Percentiles rank a stretch among this genome's conserved stretches.
Conservation (phyloP, 2,113 vertebrate genomes). For the Lepus europaeus region DNA sequence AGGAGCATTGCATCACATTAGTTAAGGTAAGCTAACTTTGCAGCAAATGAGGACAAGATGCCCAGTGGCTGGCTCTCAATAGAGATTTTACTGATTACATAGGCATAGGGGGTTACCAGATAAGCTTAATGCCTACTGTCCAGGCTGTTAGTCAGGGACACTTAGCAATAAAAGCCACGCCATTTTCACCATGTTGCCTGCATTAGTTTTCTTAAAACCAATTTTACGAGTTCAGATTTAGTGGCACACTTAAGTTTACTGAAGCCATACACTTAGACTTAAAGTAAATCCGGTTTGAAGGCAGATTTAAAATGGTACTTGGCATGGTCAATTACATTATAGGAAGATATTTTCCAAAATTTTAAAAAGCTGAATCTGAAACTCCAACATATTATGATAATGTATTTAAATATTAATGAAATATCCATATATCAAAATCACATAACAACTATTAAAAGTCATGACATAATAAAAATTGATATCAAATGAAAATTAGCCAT, state of each 20-base stretch:
- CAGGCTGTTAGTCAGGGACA: not conserved
- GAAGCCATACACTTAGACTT: not conserved
- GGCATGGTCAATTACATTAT: not conserved
- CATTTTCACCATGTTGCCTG: not conserved
- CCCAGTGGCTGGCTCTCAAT: not conserved
- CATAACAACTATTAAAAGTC: not conserved
- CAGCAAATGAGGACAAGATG: not conserved
- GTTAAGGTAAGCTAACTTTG: not conserved
- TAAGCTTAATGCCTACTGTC: not conserved
- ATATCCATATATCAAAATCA: not conserved
- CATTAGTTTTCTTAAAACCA: not conserved
- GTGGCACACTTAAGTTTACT: not conserved
- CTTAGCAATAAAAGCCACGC: not conserved
- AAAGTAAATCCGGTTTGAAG: not conserved
- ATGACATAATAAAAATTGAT: not conserved
- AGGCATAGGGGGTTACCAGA: not conserved
- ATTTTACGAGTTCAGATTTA: not conserved
- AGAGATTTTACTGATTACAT: not conserved
- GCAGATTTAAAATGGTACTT: not conserved
- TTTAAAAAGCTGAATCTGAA: not conserved
- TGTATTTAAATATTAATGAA: not conserved
- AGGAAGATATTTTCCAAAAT: not conserved
- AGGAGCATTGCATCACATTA: not conserved
- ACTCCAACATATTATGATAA: not conserved
- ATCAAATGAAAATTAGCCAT: not conserved